Base-by-base conservation (phyloP, 30 jellyfish, hydroid and myxozoan species). In the Cassiopea xamachana region DNA sequence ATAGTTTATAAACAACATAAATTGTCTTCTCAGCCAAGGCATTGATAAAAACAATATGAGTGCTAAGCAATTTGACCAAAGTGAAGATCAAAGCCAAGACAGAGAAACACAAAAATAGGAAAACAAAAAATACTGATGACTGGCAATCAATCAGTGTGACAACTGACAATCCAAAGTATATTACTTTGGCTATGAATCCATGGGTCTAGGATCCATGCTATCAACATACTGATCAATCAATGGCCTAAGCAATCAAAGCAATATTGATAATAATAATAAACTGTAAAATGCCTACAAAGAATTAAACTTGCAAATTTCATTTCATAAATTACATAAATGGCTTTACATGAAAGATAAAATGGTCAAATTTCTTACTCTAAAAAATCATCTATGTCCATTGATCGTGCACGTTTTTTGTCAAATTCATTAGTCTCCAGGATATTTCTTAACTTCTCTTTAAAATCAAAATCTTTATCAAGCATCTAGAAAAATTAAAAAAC, bases 381-480 rank as follows among this genome's bases (percentile, higher is more conserved):
- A 50, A 94, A 94, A 69, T 94, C 98, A 76, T 94, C 98, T 19
- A 90, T 90, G 61, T 94, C 98, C 98, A 94, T 94, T 1, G 98
- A 90, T 78, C 98, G 80, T 59, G 98, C 98, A 71, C 98, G 89
- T 67, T 94, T 94, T 80, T 94, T 94, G 91, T 82, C 97, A 59
- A 55, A 94, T 8, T 86, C 98, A 60, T 90, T 86, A 67, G 82
- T 79, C 49, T 4, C 71, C 6, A 94, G 94, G 71, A 94, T 61
- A 17, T 83, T 76, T 6, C 69, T 69, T 13, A 94, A 77, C 83
- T 88, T 88, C 83, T 82, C 97, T 87, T 94, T 94, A 69, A 94
- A 85, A 70, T 86, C 82, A 77, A 94, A 90, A 70, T 94, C 97
- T 39, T 83, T 94, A 46, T 90, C 97, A 15, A 94, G 75, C 90